These are phyloP conservation scores for Sebastes oblongus DNA, from an alignment of 2,797 vertebrate genomes.

Conservation along the genomic window DNA sequence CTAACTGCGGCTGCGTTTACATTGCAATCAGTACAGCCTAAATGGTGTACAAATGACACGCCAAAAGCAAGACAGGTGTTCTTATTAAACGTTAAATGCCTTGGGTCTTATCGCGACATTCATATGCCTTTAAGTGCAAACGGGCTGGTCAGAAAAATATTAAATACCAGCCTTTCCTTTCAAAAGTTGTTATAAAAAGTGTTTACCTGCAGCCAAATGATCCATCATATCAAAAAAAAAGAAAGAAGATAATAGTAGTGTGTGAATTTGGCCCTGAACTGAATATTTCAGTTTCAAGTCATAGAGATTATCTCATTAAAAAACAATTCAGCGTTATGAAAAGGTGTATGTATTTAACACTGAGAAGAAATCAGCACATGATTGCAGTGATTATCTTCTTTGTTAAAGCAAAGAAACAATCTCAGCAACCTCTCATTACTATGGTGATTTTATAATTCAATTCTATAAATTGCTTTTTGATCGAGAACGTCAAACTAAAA, in stretches of 20 bases:
- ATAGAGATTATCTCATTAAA: conserved; percentile 4
- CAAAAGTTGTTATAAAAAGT: not conserved
- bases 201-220: not conserved
- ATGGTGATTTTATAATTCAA: conserved; percentile 4
- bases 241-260: not conserved
- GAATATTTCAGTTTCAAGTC: not conserved
- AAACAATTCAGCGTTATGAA: not conserved
- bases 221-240: not conserved
- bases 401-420: conserved; percentile 13
- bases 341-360: not conserved
- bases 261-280: not conserved
- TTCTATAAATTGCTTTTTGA: conserved; percentile 17
- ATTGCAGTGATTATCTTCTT: conserved; percentile 20
- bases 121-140: too few relatives aligned
- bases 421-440: not conserved
- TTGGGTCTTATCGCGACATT: rapidly evolving
- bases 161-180: not conserved
- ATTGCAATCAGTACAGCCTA: too few relatives aligned
- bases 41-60: too few relatives aligned
- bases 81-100: too few relatives aligned
- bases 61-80: too few relatives aligned
- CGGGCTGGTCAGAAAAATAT: not conserved
- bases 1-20: too few relatives aligned
- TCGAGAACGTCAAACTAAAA: conserved; percentile 9
- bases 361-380: conserved; percentile 1